Percentiles rank a stretch among this genome's conserved stretches.
These are phyloP conservation scores for Crambe crambe DNA, from an alignment of 37 sponge, comb jelly and placozoan genomes.

Conservation along the genomic window DNA sequence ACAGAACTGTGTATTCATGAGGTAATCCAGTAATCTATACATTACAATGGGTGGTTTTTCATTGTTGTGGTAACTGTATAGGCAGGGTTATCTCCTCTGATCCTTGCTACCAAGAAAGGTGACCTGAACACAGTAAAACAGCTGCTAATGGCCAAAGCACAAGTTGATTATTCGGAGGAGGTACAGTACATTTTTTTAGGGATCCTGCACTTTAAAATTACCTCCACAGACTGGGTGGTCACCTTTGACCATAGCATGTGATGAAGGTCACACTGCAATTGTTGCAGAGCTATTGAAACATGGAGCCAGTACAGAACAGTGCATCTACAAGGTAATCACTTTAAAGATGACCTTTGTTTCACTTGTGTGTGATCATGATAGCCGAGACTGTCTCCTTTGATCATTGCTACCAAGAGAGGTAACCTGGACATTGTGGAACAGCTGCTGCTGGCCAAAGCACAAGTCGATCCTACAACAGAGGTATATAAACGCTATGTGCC, in stretches of 20 bases:
- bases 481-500: not conserved
- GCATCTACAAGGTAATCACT: not conserved
- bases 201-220: no score
- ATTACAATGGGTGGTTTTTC: no score
- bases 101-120: not conserved
- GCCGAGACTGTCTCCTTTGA: not conserved
- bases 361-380: not conserved
- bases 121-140: not conserved
- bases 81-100: no score
- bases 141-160: not conserved
- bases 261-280: not conserved
- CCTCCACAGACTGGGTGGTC: not conserved
- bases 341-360: not conserved
- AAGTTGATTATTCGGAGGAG: not conserved
- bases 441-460: conserved; percentile 4
- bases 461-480: not conserved
- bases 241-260: not conserved
- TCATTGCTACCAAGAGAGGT: not conserved
- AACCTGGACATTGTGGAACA: not conserved
- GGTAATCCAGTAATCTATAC: no score
- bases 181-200: no score
- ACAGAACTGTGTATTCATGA: no score
- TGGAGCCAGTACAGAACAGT: not conserved
- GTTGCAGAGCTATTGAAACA: not conserved
- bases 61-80: no score